These are phyloP conservation scores for Neopipo cinnamomea DNA, from an alignment of 2,113 vertebrate species.

Conservation along the genomic window DNA sequence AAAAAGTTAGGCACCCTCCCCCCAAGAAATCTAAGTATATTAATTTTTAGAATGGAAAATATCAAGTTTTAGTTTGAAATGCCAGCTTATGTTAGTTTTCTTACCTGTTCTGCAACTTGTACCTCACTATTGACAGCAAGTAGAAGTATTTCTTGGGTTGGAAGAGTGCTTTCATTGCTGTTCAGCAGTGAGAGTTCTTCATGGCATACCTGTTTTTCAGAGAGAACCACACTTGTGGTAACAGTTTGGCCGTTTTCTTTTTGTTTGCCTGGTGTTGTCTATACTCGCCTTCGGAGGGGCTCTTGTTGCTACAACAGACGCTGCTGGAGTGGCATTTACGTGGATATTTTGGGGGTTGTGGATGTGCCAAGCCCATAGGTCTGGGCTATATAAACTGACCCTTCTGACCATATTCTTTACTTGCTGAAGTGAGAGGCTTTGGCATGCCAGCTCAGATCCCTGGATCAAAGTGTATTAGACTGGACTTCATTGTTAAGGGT, in stretches of 20 bases:
- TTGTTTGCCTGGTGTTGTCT: background rate
- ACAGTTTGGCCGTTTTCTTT: background rate
- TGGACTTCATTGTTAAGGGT: constrained; percentile 10
- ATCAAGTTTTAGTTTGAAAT: background rate
- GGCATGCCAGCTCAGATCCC: background rate
- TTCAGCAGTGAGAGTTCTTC: background rate
- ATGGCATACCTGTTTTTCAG: background rate
- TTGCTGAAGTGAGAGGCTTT: background rate
- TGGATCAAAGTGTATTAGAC: background rate
- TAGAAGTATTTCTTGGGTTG: background rate
- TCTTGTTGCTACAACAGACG: background rate
- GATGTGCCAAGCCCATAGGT: background rate
- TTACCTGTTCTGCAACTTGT: background rate
- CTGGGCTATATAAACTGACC: background rate
- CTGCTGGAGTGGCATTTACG: background rate
- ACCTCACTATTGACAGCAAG: background rate
- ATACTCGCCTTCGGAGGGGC: background rate
- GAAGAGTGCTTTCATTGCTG: background rate
- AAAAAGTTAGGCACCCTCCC: background rate
- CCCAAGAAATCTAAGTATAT: background rate
- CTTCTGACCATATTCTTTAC: background rate
- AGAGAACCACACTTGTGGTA: background rate
- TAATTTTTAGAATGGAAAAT: background rate
- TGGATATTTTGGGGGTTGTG: background rate
- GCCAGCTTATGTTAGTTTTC: background rate